Evolutionary conservation across 2,888 invertebrate species (phyloP), one percentile per base, ranked within the genome.

Genomic region (Lacanobia oleracea): DNA sequence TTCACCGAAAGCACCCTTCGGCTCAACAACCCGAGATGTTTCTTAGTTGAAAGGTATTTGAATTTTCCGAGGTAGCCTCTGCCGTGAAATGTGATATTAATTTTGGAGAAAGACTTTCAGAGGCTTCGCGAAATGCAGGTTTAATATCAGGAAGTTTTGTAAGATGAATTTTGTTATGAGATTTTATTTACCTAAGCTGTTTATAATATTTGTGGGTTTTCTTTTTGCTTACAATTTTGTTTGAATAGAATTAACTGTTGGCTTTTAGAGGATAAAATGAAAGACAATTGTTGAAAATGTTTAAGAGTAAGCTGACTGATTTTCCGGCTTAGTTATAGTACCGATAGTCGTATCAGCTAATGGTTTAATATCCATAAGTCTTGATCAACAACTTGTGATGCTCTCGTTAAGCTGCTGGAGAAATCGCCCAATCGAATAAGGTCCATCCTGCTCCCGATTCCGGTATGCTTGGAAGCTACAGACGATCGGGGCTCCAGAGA

Each of bases 1-100:
- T 79, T 76, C 68, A 53, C 16, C 59, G 54, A 84, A 72, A 88
- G 87, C 74, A 65, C 79, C 72, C 77, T 87, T 85, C 79, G 60
- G 75, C 54, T 72, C 73, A 65, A 61, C 70, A 48, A 21, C 43
- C 66, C 60, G 53, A 60, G 65, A 45, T 65, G 51, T 77, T 66
- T 68, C 56, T 64, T 51, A 60, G 21, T n/a, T 21, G 65, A 67
- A 54, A 71, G 76, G 69, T 82, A 85, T 85, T 83, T 72, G 73
- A 85, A 83, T 79, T 85, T 78, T 77, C 69, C 66, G 70, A 74
- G 64, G 50, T 75, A 72, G 37, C 54, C 67, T 53, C 57, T 62
- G 43, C 33, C 66, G 60, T 66, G 70, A 77, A 83, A 71, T 64
- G 59, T 77, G 69, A 79, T 83, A 79, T 77, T 77, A 77, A 83